Base-by-base conservation (phyloP, 2,797 vertebrate species). In the Sternotherus odoratus region DNA sequence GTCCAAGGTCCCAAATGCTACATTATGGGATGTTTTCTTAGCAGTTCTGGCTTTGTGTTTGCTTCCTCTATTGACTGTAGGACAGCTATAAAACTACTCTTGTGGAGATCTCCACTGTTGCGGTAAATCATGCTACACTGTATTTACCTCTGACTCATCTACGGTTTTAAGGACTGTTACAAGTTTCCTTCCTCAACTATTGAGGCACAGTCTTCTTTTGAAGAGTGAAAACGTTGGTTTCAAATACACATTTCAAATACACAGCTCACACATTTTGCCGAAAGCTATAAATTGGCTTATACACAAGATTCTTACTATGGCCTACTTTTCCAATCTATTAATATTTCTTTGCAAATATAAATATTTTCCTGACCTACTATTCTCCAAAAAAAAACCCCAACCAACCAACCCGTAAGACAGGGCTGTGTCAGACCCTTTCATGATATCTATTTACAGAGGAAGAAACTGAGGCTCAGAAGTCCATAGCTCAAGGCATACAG, bases 111-210 rank as follows among this genome's bases (percentile, higher is more conserved):
- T 92, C 83, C 75, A 92, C 84, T 53, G 48, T 93, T 93, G 92
- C 1, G 33, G 93, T 88, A 92, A 95, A 82, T 94, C 91, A 90
- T 80, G 51, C 85, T 86, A 63, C 75, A 75, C n/a, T n/a, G 79
- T 94, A 80, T 96, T 96, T 96, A 95, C 84, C 80, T 95, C 91
- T 90, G 91, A 93, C 82, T 95, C 96, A 85, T 94, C 93, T 91
- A 94, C 15, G 77, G 94, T 83, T 95, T 93, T 95, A 91, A 86
- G 46, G 91, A 89, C 56, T 21, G 88, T 53, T 91, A 91, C 78
- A 0, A 0, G 91, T 82, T 85, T 91, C 63, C 77, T 91, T 87
- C 86, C 48, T 80, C 82, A 83, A 94, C 96, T 57, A 90, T 1
- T 90, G 83, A 0, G 1, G 93, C 78, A 66, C 15, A 80, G 36